Evolutionary conservation across 1,140 invertebrate species (phyloP).

Genomic region (Solenopsis invicta): DNA sequence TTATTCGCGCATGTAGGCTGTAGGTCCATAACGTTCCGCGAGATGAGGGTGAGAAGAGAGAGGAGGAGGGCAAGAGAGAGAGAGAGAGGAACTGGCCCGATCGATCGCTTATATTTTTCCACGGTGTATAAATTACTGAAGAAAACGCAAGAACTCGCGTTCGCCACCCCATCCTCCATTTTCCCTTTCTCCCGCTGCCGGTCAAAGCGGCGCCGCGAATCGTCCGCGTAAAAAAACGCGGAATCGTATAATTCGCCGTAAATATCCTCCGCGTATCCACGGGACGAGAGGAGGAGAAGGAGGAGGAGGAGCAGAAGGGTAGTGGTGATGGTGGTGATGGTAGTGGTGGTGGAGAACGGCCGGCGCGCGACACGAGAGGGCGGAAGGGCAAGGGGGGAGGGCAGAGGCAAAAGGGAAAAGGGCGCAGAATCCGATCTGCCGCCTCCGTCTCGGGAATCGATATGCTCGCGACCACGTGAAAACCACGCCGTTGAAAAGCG

Average conservation of each 20-base stretch:
- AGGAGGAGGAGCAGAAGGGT: too few species aligned
- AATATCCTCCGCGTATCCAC: constrained; percentile 47
- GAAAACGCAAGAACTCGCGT: constrained; percentile 1
- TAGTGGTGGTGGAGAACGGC: background rate
- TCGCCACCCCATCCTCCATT: background rate
- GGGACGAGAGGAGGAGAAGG: constrained; percentile 29
- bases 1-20: constrained; percentile 21
- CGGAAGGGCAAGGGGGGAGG: background rate
- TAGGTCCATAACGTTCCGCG: constrained; percentile 36
- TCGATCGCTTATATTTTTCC: constrained; percentile 36
- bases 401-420: constrained; percentile 67
- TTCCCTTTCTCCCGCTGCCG: too few species aligned
- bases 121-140: constrained; percentile 12
- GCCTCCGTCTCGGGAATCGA: constrained; percentile 79
- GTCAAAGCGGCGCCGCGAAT: constrained; percentile 25
- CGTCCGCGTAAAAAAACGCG: constrained; percentile 16
- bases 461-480: constrained; percentile 83
- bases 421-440: constrained; percentile 83
- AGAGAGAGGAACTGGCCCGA: constrained; percentile 17
- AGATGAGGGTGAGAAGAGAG: background rate
- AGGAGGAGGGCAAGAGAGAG: background rate
- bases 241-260: constrained; percentile 48
- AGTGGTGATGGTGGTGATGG: constrained; percentile 11
- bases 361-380: background rate
- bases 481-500: constrained; percentile 78